Evolutionary conservation across 2,888 invertebrate genomes (phyloP).

Genomic region (Apoda limacodes): DNA sequence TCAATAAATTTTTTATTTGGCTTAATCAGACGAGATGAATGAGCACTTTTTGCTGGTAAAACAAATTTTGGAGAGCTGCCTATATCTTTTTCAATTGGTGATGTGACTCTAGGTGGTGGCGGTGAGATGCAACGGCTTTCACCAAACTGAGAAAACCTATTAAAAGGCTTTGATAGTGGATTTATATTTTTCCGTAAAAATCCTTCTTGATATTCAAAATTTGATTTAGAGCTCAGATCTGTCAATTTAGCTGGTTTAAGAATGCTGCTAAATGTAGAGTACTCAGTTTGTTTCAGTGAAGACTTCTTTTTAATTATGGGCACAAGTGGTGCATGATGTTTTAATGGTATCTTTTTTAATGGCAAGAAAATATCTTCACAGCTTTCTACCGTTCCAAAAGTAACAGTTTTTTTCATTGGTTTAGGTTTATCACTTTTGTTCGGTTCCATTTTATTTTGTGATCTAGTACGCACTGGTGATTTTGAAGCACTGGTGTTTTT

Average conservation of each 20-base stretch:
- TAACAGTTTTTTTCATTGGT: slow-evolving; percentile 72
- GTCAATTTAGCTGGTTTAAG: slow-evolving; percentile 73
- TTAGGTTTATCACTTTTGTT: slow-evolving; percentile 53
- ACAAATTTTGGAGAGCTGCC: slow-evolving; percentile 72
- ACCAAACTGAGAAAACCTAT: slow-evolving; percentile 58
- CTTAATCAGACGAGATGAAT: slow-evolving; percentile 88
- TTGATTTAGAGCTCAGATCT: slow-evolving; percentile 71
- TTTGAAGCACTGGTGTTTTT: slow-evolving; percentile 31
- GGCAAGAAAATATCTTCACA: slow-evolving; percentile 71
- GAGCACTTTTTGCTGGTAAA: slow-evolving; percentile 83
- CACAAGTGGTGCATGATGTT: slow-evolving; percentile 70
- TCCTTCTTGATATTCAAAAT: slow-evolving; percentile 59
- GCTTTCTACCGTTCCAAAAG: slow-evolving; percentile 73
- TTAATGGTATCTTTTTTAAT: slow-evolving; percentile 67
- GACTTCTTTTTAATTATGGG: slow-evolving; percentile 75
- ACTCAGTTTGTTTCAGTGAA: slow-evolving; percentile 64
- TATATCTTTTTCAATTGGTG: slow-evolving; percentile 46
- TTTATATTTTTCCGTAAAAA: slow-evolving; percentile 58
- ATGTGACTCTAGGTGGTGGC: slow-evolving; percentile 50
- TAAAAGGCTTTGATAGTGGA: slow-evolving; percentile 56
- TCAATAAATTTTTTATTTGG: slow-evolving; percentile 88
- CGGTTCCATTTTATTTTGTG: slow-evolving; percentile 65
- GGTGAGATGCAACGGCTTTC: slow-evolving; percentile 59
- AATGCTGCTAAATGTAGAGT: slow-evolving; percentile 69
- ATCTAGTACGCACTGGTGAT: slow-evolving; percentile 58